Conservation (phyloP, 1,140 invertebrate genomes). For the Oreohelix idahoensis region DNA sequence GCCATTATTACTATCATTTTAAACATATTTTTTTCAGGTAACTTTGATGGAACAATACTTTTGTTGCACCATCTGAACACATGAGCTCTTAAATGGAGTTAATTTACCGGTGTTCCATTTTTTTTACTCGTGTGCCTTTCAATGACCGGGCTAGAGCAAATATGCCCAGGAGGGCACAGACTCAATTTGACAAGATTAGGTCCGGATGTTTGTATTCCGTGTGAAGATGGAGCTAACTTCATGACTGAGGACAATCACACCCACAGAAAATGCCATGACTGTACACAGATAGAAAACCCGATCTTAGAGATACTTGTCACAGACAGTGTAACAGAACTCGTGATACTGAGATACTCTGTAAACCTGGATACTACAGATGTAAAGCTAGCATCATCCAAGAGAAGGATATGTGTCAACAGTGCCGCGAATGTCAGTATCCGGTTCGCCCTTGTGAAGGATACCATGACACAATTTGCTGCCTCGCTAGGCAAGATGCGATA, state of each 20-base stretch:
- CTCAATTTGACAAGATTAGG: background rate
- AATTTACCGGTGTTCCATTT: no score
- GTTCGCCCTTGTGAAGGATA: background rate
- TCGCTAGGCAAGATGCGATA: background rate
- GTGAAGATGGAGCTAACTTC: background rate
- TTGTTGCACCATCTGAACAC: no score
- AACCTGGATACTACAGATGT: background rate
- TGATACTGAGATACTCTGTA: background rate
- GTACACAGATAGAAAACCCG: background rate
- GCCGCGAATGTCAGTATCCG: background rate
- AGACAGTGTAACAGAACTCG: background rate
- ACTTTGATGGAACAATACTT: no score
- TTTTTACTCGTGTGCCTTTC: background rate
- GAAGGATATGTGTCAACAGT: background rate
- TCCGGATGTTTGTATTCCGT: background rate
- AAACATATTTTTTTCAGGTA: no score
- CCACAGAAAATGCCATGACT: background rate
- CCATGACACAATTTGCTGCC: background rate
- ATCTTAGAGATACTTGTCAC: background rate
- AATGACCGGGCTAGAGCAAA: background rate
- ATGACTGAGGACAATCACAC: background rate
- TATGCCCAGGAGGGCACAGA: background rate
- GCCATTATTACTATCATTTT: no score
- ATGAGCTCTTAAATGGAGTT: no score
- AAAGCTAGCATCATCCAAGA: background rate